Evolutionary conservation across 1,140 invertebrate species (phyloP).

Genomic region (Trigoniulus corallinus): DNA sequence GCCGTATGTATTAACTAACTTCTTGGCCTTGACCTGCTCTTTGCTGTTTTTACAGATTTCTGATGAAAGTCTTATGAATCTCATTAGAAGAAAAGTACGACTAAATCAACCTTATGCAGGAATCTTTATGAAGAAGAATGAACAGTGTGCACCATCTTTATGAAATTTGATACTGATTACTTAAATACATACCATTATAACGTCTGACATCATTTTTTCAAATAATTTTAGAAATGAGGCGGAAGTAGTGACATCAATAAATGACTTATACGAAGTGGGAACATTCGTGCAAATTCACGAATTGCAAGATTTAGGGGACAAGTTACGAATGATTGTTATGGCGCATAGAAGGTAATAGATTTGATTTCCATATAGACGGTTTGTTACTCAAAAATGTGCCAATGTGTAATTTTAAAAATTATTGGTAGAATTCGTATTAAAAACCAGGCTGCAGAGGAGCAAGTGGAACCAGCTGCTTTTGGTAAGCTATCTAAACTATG

Average conservation of each 20-base stretch:
- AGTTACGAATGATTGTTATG: constrained; percentile 79
- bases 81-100: constrained; percentile 85
- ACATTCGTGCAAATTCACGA: constrained; percentile 98
- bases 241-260: constrained; percentile 68
- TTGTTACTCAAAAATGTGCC: background rate
- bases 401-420: constrained; percentile 4
- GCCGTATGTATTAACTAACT: background rate
- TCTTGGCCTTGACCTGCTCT: background rate
- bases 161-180: constrained; percentile 4
- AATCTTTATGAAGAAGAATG: constrained; percentile 86
- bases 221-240: constrained; percentile 44
- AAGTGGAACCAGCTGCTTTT: constrained; percentile 16
- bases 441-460: constrained; percentile 15
- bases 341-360: constrained; percentile 54
- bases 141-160: constrained; percentile 41
- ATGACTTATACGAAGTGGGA: constrained; percentile 80
- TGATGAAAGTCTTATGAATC: constrained; percentile 70
- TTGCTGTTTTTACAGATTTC: constrained; percentile 43
- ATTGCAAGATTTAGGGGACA: constrained; percentile 86
- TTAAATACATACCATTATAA: too few species aligned
- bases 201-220: constrained; percentile 5
- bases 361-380: background rate
- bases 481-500: too few species aligned
- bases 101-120: constrained; percentile 95
- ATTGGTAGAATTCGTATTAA: constrained; percentile 14